phyloP scores from a whole-genome alignment of 2,888 invertebrate species.

The Pterobdella sp. region DNA sequence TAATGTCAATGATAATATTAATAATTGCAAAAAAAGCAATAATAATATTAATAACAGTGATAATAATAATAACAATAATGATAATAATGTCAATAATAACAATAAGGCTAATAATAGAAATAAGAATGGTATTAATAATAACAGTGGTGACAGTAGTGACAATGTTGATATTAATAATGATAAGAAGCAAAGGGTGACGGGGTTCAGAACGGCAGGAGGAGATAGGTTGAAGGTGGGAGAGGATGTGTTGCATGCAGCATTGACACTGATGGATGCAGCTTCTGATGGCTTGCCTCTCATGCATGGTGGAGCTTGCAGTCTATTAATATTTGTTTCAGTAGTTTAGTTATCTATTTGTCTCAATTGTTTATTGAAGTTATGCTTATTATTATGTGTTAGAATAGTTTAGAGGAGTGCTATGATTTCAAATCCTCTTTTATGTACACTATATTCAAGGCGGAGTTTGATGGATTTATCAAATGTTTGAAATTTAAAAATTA shows the following conservation, averaged over 20 bases:
- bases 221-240: background rate
- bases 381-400: too few species aligned
- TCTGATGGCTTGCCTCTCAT: too few species aligned
- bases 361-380: too few species aligned
- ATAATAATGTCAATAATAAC: background rate
- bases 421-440: too few species aligned
- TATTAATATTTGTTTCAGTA: too few species aligned
- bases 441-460: too few species aligned
- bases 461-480: too few species aligned
- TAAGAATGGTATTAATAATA: background rate
- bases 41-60: background rate
- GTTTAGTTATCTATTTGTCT: too few species aligned
- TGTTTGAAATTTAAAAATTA: too few species aligned
- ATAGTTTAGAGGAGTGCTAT: too few species aligned
- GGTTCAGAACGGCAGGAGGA: conserved; percentile 5
- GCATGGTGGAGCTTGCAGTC: too few species aligned
- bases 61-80: background rate
- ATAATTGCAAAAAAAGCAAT: background rate
- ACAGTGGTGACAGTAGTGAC: background rate
- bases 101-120: background rate
- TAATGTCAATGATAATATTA: background rate
- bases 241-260: background rate
- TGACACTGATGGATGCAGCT: too few species aligned
- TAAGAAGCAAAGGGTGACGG: background rate
- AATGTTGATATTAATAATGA: background rate